Evolutionary conservation across 2,888 invertebrate species (phyloP), one percentile per base, ranked within the genome.

Genomic region (Labia minor): DNA sequence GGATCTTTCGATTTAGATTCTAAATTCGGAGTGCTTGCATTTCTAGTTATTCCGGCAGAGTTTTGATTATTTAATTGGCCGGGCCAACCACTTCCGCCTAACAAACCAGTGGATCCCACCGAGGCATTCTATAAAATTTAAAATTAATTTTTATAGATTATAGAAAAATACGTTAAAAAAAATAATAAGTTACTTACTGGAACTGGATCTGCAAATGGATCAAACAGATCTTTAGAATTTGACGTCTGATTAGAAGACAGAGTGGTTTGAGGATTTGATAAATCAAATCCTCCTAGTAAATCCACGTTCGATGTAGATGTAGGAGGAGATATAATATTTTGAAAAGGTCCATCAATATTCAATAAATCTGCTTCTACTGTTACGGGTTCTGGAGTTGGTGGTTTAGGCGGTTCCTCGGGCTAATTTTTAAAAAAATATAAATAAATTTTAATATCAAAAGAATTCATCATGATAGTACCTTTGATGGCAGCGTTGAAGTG

Each of bases 1-100:
- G 90, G 88, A 77, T 91, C 90, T 71, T 70, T 80, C 74, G 69
- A 80, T 70, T 71, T 82, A 74, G 74, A 81, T 72, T 74, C 83
- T 77, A 73, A 82, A 79, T 75, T 84, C 71, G 77, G 81, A 69
- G 77, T 82, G 72, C 79, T 80, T n/a, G 79, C 76, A 71, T 79
- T 79, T 66, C 79, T 72, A 1, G 79, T 80, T 18, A 81, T 74
- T 61, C 71, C 49, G 14, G 67, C 1, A 67, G 21, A 37, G 65
- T 19, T n/a, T 61, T 64, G 14, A 62, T 62, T 18, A 69, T 65
- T 16, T 64, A 62, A 21, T 61, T 20, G 19, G 2, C 63, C 37
- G 14, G 61, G 61, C 63, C 64, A 18, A 18, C 49, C 66, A 37
- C 65, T 21, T 14, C 63, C 68, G 16, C 65, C 67, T 19, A 64